Evolutionary conservation across 2,888 invertebrate species (phyloP), one percentile per base, ranked within the genome.

Genomic region (Agriopis aurantiaria): DNA sequence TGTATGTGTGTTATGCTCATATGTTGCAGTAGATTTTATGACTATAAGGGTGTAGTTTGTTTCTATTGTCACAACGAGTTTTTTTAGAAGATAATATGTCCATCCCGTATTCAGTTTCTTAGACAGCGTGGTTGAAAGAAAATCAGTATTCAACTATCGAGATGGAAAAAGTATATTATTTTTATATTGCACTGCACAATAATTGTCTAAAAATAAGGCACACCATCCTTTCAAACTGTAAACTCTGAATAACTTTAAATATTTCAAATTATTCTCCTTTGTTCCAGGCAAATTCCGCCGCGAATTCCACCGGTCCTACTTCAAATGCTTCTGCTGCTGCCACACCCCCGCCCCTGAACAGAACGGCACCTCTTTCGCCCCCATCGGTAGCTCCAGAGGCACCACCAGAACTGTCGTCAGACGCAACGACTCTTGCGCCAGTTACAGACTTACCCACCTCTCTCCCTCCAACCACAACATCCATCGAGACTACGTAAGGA

Each of bases 271-370:
- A 41, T 52, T 80, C 55, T 81, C 74, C 41, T 78, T 89, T 92
- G 91, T 95, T 95, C 9, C 95, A 97, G 97, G 96, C 69, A 97
- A 97, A 92, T 97, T 96, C 86, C 95, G 96, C 9, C 95, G 96
- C 74, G 97, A 97, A 84, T 97, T 97, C 86, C 95, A 95, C 78
- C 95, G 96, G 76, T 96, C 96, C 0, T 96, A 96, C 87, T 96
- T 96, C 86, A 95, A 96, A 81, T 96, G 96, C 75, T 88, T 95
- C 74, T 95, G 95, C 80, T 93, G 94, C 79, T 93, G 93, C 66
- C 85, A 81, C 52, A 75, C 83, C 8, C 72, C 89, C 0, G 65
- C 86, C 0, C 88, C 91, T 0, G 90, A 91, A 23, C 88, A 90
- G 65, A 93, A 92, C 73, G 93, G 93, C 0, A 86, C 92, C 0